Percentiles rank a stretch among this genome's conserved stretches.
Conservation (phyloP, 2,888 invertebrate species). For the Ophraella communa region DNA sequence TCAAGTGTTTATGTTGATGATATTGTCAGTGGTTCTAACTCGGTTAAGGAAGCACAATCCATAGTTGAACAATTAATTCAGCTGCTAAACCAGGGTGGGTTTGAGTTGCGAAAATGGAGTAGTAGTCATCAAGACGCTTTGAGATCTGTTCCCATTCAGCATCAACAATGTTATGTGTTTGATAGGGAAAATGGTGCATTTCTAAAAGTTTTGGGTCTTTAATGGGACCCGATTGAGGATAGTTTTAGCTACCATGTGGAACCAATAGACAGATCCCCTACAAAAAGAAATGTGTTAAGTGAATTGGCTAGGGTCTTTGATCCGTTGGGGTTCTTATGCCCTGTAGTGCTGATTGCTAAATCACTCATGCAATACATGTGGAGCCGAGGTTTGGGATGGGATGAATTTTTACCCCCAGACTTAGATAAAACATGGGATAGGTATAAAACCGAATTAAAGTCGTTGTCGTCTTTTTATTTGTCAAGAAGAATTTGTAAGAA, state of each 20-base stretch:
- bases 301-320: constrained; percentile 11
- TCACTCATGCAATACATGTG: background rate
- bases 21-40: background rate
- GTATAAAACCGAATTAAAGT: background rate
- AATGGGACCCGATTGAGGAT: background rate
- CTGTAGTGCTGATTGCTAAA: constrained; percentile 7
- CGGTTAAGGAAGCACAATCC: background rate
- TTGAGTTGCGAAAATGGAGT: no score
- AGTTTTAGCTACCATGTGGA: constrained; percentile 8
- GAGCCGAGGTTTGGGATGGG: background rate
- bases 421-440: background rate
- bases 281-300: constrained; percentile 10
- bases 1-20: constrained; percentile 9
- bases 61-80: no score
- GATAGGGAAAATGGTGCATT: no score
- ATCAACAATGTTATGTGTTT: no score
- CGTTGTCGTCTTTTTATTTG: background rate
- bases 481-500: background rate
- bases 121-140: no score
- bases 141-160: no score
- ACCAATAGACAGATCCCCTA: background rate
- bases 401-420: background rate
- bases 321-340: constrained; percentile 8
- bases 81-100: no score
- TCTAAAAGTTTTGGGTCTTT: no score